Conservation (phyloP, 2,113 vertebrate species). For the Lutjanus erythropterus region DNA sequence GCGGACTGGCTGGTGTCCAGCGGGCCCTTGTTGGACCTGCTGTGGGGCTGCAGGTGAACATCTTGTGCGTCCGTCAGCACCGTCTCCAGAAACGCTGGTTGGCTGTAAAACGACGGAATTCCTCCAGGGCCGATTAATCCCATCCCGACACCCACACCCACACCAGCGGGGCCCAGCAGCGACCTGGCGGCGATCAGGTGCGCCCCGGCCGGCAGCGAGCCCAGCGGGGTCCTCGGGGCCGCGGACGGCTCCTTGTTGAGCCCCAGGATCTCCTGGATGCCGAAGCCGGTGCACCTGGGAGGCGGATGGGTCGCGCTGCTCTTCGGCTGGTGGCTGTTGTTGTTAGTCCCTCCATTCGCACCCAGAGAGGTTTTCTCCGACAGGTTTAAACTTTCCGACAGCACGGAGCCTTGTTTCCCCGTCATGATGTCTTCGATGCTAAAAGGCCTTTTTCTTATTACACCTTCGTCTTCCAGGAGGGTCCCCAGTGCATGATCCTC, state of each 20-base stretch:
- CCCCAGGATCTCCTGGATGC: constrained; percentile 98
- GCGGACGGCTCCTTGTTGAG: constrained; percentile 95
- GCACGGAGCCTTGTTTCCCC: constrained; percentile 91
- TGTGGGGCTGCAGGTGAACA: constrained; percentile 91
- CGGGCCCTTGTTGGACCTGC: constrained; percentile 85
- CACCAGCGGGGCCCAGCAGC: constrained; percentile 89
- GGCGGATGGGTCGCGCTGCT: constrained; percentile 79
- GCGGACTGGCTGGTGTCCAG: constrained; percentile 92
- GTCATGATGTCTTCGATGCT: constrained; percentile 90
- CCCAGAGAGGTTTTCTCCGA: constrained; percentile 84
- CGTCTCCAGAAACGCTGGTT: constrained; percentile 92
- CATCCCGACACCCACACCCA: constrained; percentile 91
- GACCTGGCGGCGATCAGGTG: constrained; percentile 93
- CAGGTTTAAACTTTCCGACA: constrained; percentile 87
- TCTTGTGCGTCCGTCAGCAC: constrained; percentile 93
- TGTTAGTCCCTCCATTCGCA: constrained; percentile 76
- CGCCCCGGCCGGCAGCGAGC: constrained; percentile 90
- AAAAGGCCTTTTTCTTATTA: constrained; percentile 68
- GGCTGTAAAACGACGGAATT: constrained; percentile 95
- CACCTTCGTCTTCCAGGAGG: constrained; percentile 66
- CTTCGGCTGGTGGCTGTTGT: constrained; percentile 79
- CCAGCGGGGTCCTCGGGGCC: constrained; percentile 87
- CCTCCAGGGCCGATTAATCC: constrained; percentile 92
- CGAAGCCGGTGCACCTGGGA: constrained; percentile 95
- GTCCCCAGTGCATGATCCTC: constrained; percentile 92